phyloP scores from a whole-genome alignment of 1,140 invertebrate genomes.

The Agrypnia vestita region DNA sequence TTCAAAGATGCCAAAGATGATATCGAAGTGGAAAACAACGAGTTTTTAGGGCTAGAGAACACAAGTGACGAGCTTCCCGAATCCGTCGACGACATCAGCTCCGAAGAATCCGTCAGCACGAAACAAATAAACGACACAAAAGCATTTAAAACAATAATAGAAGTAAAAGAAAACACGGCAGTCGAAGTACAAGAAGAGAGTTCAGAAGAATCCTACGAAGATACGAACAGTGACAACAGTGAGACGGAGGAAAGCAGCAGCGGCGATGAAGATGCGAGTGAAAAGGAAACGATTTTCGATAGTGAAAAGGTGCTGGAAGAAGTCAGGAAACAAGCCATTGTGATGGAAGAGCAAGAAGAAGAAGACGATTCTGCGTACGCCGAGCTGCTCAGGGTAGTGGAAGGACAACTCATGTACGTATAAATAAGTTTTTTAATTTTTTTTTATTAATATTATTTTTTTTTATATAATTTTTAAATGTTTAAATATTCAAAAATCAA shows the following conservation, averaged over 20 bases:
- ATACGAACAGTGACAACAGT: slow-evolving; percentile 41
- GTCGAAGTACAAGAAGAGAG: slow-evolving; percentile 23
- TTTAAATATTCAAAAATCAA: neutral
- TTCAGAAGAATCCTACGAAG: slow-evolving; percentile 25
- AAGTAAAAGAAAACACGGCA: slow-evolving; percentile 16
- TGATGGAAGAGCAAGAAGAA: slow-evolving; percentile 44
- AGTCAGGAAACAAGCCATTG: slow-evolving; percentile 12
- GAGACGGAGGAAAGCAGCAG: slow-evolving; percentile 31
- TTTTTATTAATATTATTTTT: neutral
- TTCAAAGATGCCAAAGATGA: slow-evolving; percentile 33
- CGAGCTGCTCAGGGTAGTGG: slow-evolving; percentile 53
- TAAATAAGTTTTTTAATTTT: neutral
- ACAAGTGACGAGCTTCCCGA: slow-evolving; percentile 16
- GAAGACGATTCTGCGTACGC: slow-evolving; percentile 57
- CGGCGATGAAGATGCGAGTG: slow-evolving; percentile 19
- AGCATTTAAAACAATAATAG: slow-evolving; percentile 17
- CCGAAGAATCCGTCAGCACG: neutral
- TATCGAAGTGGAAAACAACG: slow-evolving; percentile 53
- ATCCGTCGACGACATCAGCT: slow-evolving; percentile 42
- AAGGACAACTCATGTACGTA: slow-evolving; percentile 58
- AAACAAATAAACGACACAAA: neutral
- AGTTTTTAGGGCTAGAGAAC: slow-evolving; percentile 51
- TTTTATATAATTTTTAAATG: neutral
- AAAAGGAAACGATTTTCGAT: slow-evolving; percentile 15
- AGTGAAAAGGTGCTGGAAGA: slow-evolving; percentile 40